Conservation (phyloP, 2,888 invertebrate species). For the Carabus problematicus region DNA sequence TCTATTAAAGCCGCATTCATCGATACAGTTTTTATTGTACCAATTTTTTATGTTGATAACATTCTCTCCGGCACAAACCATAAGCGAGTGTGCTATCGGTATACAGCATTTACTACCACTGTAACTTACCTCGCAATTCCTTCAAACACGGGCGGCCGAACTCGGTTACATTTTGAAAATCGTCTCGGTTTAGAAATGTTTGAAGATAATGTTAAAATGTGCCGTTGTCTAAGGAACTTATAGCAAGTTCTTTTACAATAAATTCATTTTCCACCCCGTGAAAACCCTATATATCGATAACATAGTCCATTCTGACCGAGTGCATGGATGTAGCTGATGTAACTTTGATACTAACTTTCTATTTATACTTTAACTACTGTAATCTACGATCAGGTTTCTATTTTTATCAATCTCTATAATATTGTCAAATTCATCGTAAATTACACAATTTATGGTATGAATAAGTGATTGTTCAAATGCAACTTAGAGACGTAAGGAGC, state of each 20-base stretch:
- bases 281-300: too few species aligned
- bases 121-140: too few species aligned
- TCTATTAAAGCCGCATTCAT: slow-evolving; percentile 24
- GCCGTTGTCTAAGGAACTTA: too few species aligned
- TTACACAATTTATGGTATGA: slow-evolving; percentile 47
- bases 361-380: slow-evolving; percentile 16
- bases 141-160: too few species aligned
- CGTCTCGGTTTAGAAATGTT: too few species aligned
- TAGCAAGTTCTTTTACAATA: too few species aligned
- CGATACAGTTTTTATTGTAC: too few species aligned
- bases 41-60: not conserved
- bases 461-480: slow-evolving; percentile 45
- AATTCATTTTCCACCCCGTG: too few species aligned
- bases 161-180: too few species aligned
- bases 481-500: slow-evolving; percentile 44
- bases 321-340: not conserved
- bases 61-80: slow-evolving; percentile 8
- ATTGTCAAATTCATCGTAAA: slow-evolving; percentile 48
- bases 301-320: not conserved
- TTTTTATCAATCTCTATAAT: slow-evolving; percentile 49
- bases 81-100: too few species aligned
- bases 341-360: not conserved
- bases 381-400: slow-evolving; percentile 43
- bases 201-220: too few species aligned
- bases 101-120: too few species aligned